Evolutionary conservation across 2,888 invertebrate species (phyloP), one percentile per base, ranked within the genome.

Genomic region (Ecdyonurus torrentis): DNA sequence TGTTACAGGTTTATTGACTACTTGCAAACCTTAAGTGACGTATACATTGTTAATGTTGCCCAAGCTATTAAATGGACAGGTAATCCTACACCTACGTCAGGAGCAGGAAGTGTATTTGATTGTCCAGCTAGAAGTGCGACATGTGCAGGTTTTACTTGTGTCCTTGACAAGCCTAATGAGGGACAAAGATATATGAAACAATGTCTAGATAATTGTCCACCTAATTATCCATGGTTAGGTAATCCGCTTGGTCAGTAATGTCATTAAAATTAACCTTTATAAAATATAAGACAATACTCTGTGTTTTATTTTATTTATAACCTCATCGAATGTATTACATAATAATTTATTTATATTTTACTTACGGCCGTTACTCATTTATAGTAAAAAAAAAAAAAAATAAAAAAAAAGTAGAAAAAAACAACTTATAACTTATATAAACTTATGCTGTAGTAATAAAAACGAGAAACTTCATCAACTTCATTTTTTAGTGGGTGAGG

Each of bases 51-150:
- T 15, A 72, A 75, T 60, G 69, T 76, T 0, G 68, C 70, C 5
- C 77, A 79, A 66, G 81, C 80, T 0, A 70, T 83, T 5, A 76
- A 83, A 58, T 84, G 83, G 83, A 74, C 81, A 0, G 75, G 76
- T 68, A 74, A 80, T 62, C 83, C 84, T 0, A 69, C 77, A 0
- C 74, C 78, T 0, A 22, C 81, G 0, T 65, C 72, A 1, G 72
- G 76, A 61, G 68, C 80, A 66, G 67, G 53, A 25, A 63, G 59
- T 52, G 69, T 71, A 18, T 75, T 72, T 72, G 69, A 69, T 60
- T 69, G 65, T 23, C 64, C 67, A 22, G 64, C 66, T 1, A 63
- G 65, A 53, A 64, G 66, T 19, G 22, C 58, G 18, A 62, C 67
- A 19, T 65, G 68, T n/a, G 63, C 25, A 0, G 63, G 68, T 5